Evolutionary conservation across 2,113 vertebrate genomes (phyloP).

Genomic region (Brevimyrus niger): DNA sequence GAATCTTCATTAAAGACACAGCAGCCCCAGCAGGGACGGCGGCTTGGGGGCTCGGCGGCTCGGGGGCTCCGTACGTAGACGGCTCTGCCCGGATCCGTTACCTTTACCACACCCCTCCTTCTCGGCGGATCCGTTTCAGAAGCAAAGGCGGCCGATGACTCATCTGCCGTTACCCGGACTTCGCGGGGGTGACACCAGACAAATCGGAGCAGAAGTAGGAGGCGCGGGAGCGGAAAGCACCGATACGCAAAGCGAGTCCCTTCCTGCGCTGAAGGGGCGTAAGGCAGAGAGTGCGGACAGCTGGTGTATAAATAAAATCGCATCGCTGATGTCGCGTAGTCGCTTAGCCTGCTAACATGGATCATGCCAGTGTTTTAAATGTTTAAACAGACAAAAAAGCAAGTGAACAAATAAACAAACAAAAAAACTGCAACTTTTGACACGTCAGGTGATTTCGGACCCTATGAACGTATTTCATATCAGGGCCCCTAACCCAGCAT

Average conservation of each 20-base stretch:
- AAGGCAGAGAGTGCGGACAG: too few species aligned
- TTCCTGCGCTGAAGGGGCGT: not conserved
- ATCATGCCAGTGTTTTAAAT: not conserved
- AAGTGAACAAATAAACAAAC: not conserved
- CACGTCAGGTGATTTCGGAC: not conserved
- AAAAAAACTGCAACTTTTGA: not conserved
- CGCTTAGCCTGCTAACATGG: not conserved
- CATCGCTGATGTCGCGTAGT: not conserved
- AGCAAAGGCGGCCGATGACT: not conserved
- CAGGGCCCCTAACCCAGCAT: not conserved
- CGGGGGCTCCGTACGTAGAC: not conserved
- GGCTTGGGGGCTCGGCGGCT: too few species aligned
- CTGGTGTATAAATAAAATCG: too few species aligned
- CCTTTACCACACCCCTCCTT: not conserved
- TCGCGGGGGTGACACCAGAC: not conserved
- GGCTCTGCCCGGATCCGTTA: not conserved
- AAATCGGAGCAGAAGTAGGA: not conserved
- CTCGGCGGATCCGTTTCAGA: not conserved
- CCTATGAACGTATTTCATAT: not conserved
- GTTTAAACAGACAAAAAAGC: not conserved
- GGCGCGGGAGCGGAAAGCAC: not conserved
- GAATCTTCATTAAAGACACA: not conserved
- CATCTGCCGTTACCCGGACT: not conserved
- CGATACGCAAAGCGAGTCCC: not conserved
- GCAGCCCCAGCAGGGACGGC: not conserved